Percentiles rank a stretch among this genome's conserved stretches.
Conservation (phyloP, 2,113 vertebrate genomes). For the Isichthys henryi region DNA sequence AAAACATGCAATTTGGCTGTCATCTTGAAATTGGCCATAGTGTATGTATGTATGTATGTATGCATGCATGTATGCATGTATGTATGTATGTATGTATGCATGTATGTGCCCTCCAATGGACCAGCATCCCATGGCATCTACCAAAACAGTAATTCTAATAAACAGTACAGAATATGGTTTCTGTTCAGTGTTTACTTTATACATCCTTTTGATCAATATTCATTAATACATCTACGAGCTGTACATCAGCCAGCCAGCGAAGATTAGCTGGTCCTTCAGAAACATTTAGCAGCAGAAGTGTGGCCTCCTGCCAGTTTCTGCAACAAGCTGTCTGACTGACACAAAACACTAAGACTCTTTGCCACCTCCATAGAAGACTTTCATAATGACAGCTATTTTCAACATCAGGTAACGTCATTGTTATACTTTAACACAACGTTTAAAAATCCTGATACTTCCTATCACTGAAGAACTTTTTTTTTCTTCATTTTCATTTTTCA, state of each 20-base stretch:
- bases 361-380: not conserved
- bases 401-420: not conserved
- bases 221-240: not conserved
- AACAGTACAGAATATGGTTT: not conserved
- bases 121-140: not conserved
- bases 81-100: not conserved
- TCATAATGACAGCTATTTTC: slow-evolving; percentile 9
- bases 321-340: not conserved
- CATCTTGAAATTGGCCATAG: not conserved
- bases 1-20: not conserved
- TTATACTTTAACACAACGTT: not conserved
- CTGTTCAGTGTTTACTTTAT: not conserved
- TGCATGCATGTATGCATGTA: not conserved
- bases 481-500: not conserved
- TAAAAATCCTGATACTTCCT: not conserved
- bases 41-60: not conserved
- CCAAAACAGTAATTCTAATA: not conserved
- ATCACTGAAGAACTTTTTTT: not conserved
- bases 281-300: not conserved
- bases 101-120: not conserved
- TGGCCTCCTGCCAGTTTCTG: not conserved
- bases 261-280: not conserved
- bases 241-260: not conserved
- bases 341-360: not conserved
- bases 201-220: not conserved